phyloP scores from a whole-genome alignment of 2,797 vertebrate species.

The Halcyon leucocephala region DNA sequence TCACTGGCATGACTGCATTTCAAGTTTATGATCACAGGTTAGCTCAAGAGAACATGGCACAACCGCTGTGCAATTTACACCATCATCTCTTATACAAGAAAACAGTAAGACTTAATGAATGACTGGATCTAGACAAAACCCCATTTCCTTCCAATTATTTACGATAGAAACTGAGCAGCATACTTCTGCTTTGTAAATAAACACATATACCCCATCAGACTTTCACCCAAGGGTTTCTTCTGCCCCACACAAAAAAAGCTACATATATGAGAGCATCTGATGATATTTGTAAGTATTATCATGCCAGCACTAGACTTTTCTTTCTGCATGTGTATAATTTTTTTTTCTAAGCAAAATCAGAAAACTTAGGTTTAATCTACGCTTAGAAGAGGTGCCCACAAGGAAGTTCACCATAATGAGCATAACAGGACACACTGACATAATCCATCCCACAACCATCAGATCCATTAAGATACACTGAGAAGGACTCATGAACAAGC shows the following conservation, averaged over 20 bases:
- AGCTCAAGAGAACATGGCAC: background rate
- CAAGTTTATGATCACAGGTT: background rate
- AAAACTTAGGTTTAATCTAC: background rate
- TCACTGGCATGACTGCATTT: background rate
- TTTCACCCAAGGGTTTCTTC: background rate
- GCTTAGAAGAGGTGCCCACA: background rate
- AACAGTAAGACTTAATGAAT: background rate
- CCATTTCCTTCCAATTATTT: background rate
- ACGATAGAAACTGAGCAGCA: background rate
- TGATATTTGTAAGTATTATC: background rate
- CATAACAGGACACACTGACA: background rate
- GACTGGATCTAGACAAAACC: background rate
- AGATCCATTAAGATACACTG: background rate
- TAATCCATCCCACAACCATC: background rate
- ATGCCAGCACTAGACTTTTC: background rate
- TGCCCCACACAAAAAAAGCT: background rate
- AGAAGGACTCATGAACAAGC: background rate
- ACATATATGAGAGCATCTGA: background rate
- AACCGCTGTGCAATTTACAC: background rate
- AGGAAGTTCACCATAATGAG: background rate
- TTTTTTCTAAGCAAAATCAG: background rate
- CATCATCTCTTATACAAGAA: background rate
- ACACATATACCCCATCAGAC: background rate
- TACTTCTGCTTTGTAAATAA: constrained; percentile 8
- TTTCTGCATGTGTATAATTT: background rate